Evolutionary conservation across 2,113 vertebrate genomes (phyloP).

Genomic region (Hiodon tergisus): DNA sequence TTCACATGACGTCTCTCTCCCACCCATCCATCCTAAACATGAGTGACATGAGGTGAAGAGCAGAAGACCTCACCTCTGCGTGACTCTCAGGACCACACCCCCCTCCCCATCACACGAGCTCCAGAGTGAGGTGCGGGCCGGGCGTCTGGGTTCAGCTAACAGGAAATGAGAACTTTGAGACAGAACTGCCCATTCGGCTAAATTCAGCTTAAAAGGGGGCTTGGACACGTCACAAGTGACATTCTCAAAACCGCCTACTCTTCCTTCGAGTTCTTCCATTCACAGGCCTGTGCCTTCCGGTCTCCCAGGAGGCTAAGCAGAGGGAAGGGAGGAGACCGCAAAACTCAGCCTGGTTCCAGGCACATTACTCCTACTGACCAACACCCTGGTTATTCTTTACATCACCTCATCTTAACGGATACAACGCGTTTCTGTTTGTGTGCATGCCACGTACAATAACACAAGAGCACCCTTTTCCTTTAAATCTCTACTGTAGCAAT

Average conservation of each 20-base stretch:
- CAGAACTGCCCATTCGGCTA: neutral
- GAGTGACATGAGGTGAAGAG: too few relatives aligned
- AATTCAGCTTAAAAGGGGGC: neutral
- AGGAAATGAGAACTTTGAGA: neutral
- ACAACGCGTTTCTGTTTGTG: too few relatives aligned
- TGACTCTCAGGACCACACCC: too few relatives aligned
- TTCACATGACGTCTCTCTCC: slow-evolving; percentile 25
- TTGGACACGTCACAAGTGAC: neutral
- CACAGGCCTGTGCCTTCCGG: neutral
- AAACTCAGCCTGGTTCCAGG: neutral
- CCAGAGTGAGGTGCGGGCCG: neutral
- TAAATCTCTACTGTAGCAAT: neutral
- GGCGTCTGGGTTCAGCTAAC: neutral
- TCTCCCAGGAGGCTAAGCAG: neutral
- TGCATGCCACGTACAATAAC: too few relatives aligned
- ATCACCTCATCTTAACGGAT: neutral
- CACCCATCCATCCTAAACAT: neutral
- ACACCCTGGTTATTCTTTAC: too few relatives aligned
- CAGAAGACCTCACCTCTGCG: too few relatives aligned
- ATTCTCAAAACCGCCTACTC: neutral
- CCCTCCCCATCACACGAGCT: neutral
- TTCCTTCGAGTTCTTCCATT: neutral
- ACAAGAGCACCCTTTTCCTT: neutral
- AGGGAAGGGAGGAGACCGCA: neutral
- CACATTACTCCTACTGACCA: neutral